Conservation (phyloP, 92 coral and sea anemone species). For the Epizoanthus illoricatus region DNA sequence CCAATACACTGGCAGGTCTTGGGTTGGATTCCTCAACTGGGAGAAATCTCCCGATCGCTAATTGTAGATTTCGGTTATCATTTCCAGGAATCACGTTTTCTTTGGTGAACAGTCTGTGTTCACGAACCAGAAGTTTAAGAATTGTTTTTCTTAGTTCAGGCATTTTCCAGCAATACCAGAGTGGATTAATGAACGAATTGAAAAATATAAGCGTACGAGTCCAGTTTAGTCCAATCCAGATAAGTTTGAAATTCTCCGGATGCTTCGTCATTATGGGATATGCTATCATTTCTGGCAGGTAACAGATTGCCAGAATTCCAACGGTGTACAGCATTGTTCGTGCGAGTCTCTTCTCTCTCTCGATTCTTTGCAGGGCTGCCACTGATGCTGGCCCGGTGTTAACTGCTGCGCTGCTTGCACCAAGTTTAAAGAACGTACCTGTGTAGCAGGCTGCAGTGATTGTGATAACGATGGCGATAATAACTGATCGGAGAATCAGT, state of each 20-base stretch:
- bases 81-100: too few relatives aligned
- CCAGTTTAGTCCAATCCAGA: constrained; percentile 10
- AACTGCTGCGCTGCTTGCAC: background rate
- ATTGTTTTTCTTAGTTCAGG: background rate
- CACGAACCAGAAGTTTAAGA: background rate
- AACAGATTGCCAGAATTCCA: background rate
- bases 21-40: too few relatives aligned
- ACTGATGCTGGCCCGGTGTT: background rate
- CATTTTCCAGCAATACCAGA: constrained; percentile 8
- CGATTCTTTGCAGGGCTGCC: background rate
- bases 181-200: constrained; percentile 2
- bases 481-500: background rate
- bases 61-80: too few relatives aligned
- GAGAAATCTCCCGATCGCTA: too few relatives aligned
- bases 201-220: background rate
- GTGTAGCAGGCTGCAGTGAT: constrained; percentile 9
- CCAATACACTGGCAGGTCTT: too few relatives aligned
- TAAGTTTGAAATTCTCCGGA: background rate
- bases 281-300: background rate
- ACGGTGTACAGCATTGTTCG: constrained; percentile 5
- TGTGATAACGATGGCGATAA: background rate
- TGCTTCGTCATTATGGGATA: background rate
- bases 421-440: background rate
- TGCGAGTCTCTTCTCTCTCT: background rate
- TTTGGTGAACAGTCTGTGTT: too few relatives aligned